These are phyloP conservation scores for Cacatua alba DNA, from an alignment of 2,113 vertebrate genomes.

Conservation along the genomic window DNA sequence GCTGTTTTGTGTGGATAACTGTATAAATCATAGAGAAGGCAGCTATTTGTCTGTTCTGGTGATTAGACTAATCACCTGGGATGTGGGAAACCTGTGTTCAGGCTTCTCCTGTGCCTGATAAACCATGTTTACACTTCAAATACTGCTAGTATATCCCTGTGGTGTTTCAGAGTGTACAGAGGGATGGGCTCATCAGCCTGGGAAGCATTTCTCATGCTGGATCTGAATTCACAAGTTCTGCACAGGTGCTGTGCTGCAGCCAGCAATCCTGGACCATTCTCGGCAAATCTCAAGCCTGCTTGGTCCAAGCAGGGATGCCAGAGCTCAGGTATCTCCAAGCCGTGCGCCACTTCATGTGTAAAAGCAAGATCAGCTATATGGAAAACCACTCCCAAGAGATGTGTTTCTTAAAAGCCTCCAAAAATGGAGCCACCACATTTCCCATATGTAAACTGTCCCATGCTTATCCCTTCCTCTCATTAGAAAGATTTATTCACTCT, in stretches of 20 bases:
- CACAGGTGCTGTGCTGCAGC: fast-evolving
- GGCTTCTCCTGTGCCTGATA: constrained; percentile 1
- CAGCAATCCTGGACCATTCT: fast-evolving
- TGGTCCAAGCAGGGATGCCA: not conserved
- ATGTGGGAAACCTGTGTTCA: constrained; percentile 12
- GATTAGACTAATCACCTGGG: not conserved
- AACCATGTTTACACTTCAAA: not conserved
- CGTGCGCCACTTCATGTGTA: fast-evolving
- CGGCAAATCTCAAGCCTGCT: fast-evolving
- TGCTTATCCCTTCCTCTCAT: not conserved
- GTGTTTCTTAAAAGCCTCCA: not conserved
- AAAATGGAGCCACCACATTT: not conserved
- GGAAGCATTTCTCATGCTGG: not conserved
- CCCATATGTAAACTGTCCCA: not conserved
- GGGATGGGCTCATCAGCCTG: fast-evolving
- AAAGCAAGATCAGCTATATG: not conserved
- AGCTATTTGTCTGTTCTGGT: constrained; percentile 38
- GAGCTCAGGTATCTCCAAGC: not conserved
- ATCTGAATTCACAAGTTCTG: not conserved
- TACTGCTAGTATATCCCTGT: not conserved
- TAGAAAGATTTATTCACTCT: not conserved
- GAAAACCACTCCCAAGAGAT: not conserved
- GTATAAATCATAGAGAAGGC: constrained; percentile 19
- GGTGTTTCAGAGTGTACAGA: not conserved
- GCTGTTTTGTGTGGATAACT: constrained; percentile 19